Base-by-base conservation (phyloP, 2,797 vertebrate species). In the Crypturellus tataupa region DNA sequence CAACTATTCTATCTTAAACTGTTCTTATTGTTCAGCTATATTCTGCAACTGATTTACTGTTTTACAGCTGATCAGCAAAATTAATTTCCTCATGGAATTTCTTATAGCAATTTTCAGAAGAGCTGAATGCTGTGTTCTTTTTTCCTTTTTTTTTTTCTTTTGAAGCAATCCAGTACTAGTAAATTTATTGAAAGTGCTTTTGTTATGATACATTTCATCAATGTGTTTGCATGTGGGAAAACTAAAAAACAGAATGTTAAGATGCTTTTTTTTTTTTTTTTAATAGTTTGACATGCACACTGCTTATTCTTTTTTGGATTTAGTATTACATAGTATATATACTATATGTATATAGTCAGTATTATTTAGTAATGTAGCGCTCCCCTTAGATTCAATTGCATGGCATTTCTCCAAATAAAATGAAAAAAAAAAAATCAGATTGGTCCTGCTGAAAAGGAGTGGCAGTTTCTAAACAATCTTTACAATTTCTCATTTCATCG, bases 51-150 rank as follows among this genome's bases (percentile, higher is more conserved):
- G 0, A 23, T 87, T 92, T 89, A 87, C 42, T 81, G 16, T 19
- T 80, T 91, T 78, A 62, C 62, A 89, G 82, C 79, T 87, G 75
- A 78, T 78, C 25, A 77, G 44, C n/a, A 55, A n/a, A 64, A 72
- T 60, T 84, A 23, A 69, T 69, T 49, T 77, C 78, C 56, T 64
- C 71, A 72, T 86, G n/a, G 60, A 72, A 60, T 91, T 81, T 46
- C 39, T 49, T 77, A 35, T 39, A 86, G 19, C 60, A 25, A 55
- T 77, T 64, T 6, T 89, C 64, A 69, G 69, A 80, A 82, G 37
- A 51, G 35, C 64, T 76, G 55, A 68, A 64, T 0, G 0, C 55
- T 80, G 31, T 0, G 24, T 49, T 18, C 18, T 18, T 19, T 19
- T 46, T 20, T 4, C 18, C 18, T 23, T 23, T 47, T 47, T 11